phyloP scores from a whole-genome alignment of 2,888 invertebrate genomes.

The Melinaea menophilus region DNA sequence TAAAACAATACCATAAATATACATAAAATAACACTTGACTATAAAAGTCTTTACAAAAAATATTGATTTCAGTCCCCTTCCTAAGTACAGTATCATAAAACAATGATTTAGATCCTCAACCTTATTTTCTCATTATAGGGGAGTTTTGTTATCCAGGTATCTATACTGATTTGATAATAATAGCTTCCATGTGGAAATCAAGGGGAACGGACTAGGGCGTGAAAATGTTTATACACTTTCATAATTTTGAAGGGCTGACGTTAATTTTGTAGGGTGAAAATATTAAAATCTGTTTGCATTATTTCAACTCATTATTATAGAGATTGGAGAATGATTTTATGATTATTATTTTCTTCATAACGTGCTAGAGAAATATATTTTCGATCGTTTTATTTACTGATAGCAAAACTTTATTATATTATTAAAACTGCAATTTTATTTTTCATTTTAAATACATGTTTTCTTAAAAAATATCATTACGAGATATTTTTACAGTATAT shows the following conservation, averaged over 20 bases:
- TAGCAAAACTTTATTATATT: not conserved
- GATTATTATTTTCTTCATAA: not conserved
- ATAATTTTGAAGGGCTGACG: constrained; percentile 74
- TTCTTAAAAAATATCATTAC: too few relatives aligned
- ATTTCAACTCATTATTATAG: not conserved
- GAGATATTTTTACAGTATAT: too few relatives aligned
- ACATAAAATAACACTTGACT: not conserved
- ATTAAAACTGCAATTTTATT: constrained; percentile 18
- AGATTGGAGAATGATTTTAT: not conserved
- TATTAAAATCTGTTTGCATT: not conserved
- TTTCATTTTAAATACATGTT: too few relatives aligned
- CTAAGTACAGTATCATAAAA: constrained; percentile 70
- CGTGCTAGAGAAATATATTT: not conserved
- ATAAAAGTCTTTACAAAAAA: constrained; percentile 1
- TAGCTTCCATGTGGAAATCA: constrained; percentile 69
- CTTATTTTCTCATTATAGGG: constrained; percentile 69
- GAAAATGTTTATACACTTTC: constrained; percentile 78
- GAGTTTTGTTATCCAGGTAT: constrained; percentile 65
- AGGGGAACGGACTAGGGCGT: constrained; percentile 60
- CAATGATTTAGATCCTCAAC: constrained; percentile 67
- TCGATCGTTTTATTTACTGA: too few relatives aligned
- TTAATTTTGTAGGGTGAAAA: constrained; percentile 4
- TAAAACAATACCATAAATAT: too few relatives aligned
- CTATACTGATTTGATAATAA: constrained; percentile 77
- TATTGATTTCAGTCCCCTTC: constrained; percentile 30